These are phyloP conservation scores for Heliconius charithonia DNA, from an alignment of 2,888 invertebrate genomes.

Conservation along the genomic window DNA sequence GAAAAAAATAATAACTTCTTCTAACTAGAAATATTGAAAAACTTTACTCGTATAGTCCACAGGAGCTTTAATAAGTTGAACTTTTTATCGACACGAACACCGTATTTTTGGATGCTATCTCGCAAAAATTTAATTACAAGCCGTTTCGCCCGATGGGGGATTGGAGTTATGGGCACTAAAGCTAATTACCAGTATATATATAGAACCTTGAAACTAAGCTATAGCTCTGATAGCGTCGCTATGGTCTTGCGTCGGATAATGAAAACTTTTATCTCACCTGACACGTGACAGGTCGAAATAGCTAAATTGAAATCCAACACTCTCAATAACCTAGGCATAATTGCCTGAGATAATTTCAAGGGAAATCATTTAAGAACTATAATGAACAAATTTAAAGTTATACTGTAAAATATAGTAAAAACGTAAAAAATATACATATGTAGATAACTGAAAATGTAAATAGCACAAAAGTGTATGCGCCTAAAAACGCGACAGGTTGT, in stretches of 20 bases:
- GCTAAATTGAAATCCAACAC: conserved; percentile 9
- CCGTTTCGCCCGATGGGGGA: conserved; percentile 56
- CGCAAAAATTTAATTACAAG: conserved; percentile 69
- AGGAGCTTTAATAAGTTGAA: conserved; percentile 53
- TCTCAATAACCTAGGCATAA: conserved; percentile 1
- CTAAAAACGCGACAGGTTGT: too few relatives aligned
- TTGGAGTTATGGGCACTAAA: conserved; percentile 64
- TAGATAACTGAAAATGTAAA: too few relatives aligned
- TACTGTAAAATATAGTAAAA: background rate
- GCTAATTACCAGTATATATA: conserved; percentile 59
- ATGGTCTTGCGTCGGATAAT: conserved; percentile 42
- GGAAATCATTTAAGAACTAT: background rate
- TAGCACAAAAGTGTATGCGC: too few relatives aligned
- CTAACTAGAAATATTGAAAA: background rate
- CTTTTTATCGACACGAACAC: conserved; percentile 57
- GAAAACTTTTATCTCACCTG: conserved; percentile 7
- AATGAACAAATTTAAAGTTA: background rate
- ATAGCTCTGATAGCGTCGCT: conserved; percentile 62
- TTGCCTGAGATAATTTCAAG: background rate
- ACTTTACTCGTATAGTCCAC: conserved; percentile 1
- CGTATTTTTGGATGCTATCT: conserved; percentile 48
- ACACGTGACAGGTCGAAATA: conserved; percentile 1
- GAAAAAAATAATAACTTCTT: background rate
- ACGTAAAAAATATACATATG: too few relatives aligned
- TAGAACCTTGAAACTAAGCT: conserved; percentile 68